A percentile compares a stretch with the other conserved stretches of the same genome.
Conservation (phyloP, 2,797 vertebrate genomes). For the Bucorvus abyssinicus region DNA sequence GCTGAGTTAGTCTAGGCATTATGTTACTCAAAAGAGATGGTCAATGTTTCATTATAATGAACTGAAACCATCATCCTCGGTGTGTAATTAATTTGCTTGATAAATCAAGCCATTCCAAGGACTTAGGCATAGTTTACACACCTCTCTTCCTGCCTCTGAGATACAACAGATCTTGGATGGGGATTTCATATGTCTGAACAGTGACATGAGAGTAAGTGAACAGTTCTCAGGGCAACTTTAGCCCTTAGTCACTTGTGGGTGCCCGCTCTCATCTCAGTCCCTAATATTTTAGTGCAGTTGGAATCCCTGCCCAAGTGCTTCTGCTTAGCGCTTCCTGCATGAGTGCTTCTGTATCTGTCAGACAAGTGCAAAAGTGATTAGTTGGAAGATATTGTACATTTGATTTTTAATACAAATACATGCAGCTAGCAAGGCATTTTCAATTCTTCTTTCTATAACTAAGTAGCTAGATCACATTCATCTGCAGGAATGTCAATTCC, state of each 20-base stretch:
- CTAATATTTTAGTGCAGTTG: background rate
- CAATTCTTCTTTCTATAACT: background rate
- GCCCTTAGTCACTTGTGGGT: background rate
- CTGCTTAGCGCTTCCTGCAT: background rate
- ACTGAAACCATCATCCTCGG: background rate
- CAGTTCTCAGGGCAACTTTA: background rate
- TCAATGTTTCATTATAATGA: background rate
- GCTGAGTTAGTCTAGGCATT: background rate
- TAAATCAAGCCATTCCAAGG: background rate
- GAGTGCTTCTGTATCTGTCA: background rate
- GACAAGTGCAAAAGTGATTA: background rate
- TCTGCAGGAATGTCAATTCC: background rate
- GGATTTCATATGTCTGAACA: background rate
- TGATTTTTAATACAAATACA: background rate
- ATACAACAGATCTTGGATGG: background rate
- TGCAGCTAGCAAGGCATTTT: background rate
- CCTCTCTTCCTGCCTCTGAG: background rate
- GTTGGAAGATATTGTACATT: background rate
- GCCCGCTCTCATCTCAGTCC: background rate
- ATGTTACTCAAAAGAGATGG: background rate
- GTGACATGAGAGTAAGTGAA: background rate
- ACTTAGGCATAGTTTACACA: background rate
- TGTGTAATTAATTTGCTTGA: background rate
- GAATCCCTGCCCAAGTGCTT: background rate
- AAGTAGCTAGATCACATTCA: background rate